Percentiles rank a stretch among this genome's conserved stretches.
These are phyloP conservation scores for Pachydiplax longipennis DNA, from an alignment of 2,888 invertebrate genomes.

Conservation along the genomic window DNA sequence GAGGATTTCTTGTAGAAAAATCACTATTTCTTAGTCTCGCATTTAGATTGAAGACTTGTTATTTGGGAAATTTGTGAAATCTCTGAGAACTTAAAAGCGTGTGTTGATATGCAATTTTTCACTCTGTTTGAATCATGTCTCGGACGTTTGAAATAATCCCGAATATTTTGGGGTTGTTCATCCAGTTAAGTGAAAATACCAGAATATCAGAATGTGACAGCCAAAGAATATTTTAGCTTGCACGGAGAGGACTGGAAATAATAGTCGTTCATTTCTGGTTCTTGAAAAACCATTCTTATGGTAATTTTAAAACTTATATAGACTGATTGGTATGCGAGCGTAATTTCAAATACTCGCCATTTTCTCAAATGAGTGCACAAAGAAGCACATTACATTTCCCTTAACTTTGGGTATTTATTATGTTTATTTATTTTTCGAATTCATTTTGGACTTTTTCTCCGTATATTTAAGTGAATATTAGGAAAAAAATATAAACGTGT, in stretches of 20 bases:
- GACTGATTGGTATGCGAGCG: background rate
- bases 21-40: background rate
- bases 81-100: background rate
- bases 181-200: too few species aligned
- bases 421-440: background rate
- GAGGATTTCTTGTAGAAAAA: background rate
- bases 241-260: too few species aligned
- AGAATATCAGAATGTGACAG: too few species aligned
- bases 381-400: background rate
- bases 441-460: background rate
- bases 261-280: too few species aligned
- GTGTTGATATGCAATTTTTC: background rate
- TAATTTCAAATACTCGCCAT: too few species aligned
- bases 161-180: background rate
- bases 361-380: background rate
- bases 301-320: background rate
- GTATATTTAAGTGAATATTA: background rate
- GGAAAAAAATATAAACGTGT: background rate
- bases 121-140: background rate
- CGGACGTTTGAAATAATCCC: background rate
- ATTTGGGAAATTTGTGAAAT: background rate
- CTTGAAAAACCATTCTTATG: too few species aligned
- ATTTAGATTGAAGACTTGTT: background rate
- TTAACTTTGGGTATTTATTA: background rate
- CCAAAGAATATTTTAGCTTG: too few species aligned